Conservation (phyloP, 2,113 vertebrate species). For the Megalops atlanticus region DNA sequence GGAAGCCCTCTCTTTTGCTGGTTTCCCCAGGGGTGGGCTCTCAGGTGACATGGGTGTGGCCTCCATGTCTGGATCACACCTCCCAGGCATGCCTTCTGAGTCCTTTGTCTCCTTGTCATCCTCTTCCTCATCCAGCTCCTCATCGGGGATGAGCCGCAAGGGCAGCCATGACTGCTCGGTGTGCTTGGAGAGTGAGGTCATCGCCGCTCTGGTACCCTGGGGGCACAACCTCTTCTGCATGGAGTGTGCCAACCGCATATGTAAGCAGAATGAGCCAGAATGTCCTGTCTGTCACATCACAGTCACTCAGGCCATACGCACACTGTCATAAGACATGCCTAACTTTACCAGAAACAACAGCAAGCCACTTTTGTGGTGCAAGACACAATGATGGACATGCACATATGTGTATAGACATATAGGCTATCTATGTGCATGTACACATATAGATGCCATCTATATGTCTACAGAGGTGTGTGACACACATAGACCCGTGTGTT, state of each 20-base stretch:
- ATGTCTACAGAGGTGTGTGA: background rate
- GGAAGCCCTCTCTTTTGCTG: slow-evolving; percentile 64
- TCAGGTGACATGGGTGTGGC: slow-evolving; percentile 19
- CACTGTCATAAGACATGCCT: slow-evolving; percentile 77
- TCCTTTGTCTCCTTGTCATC: slow-evolving; percentile 75
- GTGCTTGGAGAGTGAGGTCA: slow-evolving; percentile 93
- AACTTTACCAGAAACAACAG: background rate
- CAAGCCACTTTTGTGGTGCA: background rate
- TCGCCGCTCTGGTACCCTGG: slow-evolving; percentile 87
- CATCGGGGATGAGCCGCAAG: slow-evolving; percentile 82
- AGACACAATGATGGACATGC: background rate
- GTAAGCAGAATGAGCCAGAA: slow-evolving; percentile 83
- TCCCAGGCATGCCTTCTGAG: slow-evolving; percentile 71
- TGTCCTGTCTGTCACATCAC: slow-evolving; percentile 88
- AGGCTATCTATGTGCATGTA: too few species aligned
- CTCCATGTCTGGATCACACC: slow-evolving; percentile 63
- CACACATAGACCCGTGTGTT: too few species aligned
- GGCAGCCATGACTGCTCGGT: slow-evolving; percentile 92
- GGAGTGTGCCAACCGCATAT: slow-evolving; percentile 90
- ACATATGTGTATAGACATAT: background rate
- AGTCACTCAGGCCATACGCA: slow-evolving; percentile 94
- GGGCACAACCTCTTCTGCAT: slow-evolving; percentile 93
- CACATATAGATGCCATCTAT: too few species aligned
- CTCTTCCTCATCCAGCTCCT: slow-evolving; percentile 82
- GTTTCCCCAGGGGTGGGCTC: slow-evolving; percentile 46